Base-by-base conservation (phyloP, 2,113 vertebrate genomes). In the Cheirogaleus medius region DNA sequence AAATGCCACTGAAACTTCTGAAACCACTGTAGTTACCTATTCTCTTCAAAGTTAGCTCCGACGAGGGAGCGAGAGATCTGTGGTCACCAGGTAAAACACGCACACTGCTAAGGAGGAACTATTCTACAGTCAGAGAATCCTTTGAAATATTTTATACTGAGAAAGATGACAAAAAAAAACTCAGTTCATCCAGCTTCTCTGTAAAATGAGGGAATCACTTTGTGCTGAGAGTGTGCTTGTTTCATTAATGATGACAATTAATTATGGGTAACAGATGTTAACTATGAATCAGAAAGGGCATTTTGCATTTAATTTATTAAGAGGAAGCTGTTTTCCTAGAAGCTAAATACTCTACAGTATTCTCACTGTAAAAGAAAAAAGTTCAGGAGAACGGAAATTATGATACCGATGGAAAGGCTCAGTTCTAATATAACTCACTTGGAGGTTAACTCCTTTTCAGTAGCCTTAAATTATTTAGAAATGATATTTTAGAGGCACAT, bases 261-360 rank as follows among this genome's bases (percentile, higher is more conserved):
- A 94, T 91, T 56, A 87, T 37, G 23, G 29, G 39, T 89, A 95
- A 93, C 89, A 96, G 86, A 95, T 96, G 90, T 94, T 96, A 93
- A 95, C 68, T 37, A 82, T 47, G 27, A 90, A 54, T 84, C 37
- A 64, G n/a, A 97, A 93, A 93, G 87, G 69, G 42, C 39, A 93
- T 42, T 97, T 39, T 58, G 39, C 15, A 91, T 83, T 94, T 88
- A 90, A 83, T 90, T 92, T 83, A 69, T 84, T 92, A 73, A 96
- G 78, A 91, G 37, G 34, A 93, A 94, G 42, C 20, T 77, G n/a
- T 94, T 81, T 77, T 86, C 71, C 71, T 69, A 68, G 86, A 97
- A 74, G 66, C 15, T 73, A 85, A 77, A 94, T 96, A 52, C 29
- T 89, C 80, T 74, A 49, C 29, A 37, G 39, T 32, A 8, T 85